A percentile compares a stretch with the other conserved stretches of the same genome.
These are phyloP conservation scores for Tachina lurida DNA, from an alignment of 2,888 invertebrate genomes.

Conservation along the genomic window DNA sequence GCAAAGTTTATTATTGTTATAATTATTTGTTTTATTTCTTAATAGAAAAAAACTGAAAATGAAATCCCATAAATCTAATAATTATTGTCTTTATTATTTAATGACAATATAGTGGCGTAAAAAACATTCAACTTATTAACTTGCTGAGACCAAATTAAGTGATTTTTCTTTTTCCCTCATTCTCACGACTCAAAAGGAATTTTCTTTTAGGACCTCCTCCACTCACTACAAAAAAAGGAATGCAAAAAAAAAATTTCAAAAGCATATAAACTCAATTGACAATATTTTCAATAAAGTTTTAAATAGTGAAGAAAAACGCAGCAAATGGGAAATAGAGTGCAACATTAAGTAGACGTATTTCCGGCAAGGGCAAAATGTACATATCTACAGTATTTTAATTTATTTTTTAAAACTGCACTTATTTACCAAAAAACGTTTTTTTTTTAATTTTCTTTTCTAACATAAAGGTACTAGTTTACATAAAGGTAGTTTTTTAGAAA, in stretches of 20 bases:
- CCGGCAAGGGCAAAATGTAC: too few relatives aligned
- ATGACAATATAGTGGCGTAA: neutral
- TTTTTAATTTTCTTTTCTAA: neutral
- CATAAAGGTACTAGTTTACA: too few relatives aligned
- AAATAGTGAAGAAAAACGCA: neutral
- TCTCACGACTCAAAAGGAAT: neutral
- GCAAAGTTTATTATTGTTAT: constrained; percentile 10
- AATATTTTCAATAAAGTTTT: neutral
- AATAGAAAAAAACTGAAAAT: neutral
- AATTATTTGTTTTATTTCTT: neutral
- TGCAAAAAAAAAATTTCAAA: neutral
- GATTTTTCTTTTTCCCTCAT: too few relatives aligned
- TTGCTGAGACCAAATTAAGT: neutral
- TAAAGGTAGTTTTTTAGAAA: too few relatives aligned
- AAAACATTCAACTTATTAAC: neutral
- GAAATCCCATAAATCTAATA: neutral
- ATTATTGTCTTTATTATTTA: neutral
- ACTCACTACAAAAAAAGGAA: neutral
- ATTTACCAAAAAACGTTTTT: neutral
- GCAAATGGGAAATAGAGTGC: neutral
- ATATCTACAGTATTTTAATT: too few relatives aligned
- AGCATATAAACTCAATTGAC: neutral
- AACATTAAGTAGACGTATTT: neutral
- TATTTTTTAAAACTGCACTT: too few relatives aligned
- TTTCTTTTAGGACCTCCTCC: neutral